These are phyloP conservation scores for Diploptera punctata DNA, from an alignment of 2,888 invertebrate species.

Conservation along the genomic window DNA sequence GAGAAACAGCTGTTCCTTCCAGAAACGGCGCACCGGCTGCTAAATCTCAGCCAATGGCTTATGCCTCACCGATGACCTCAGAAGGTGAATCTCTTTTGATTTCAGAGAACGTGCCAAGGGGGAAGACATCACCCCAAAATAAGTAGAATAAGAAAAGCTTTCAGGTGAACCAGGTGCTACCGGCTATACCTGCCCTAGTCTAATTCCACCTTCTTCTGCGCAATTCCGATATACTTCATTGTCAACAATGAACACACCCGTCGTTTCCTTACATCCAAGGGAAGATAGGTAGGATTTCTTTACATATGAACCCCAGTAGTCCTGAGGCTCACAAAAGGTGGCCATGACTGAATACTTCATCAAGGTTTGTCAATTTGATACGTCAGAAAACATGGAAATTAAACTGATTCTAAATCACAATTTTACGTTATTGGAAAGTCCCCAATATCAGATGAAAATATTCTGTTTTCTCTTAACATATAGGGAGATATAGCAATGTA, in stretches of 20 bases:
- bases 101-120: slow-evolving; percentile 2
- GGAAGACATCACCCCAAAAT: neutral
- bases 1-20: too few species aligned
- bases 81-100: neutral
- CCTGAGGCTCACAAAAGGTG: neutral
- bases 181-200: neutral
- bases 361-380: slow-evolving; percentile 13
- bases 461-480: too few species aligned
- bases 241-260: neutral
- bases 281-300: neutral
- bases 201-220: slow-evolving; percentile 19
- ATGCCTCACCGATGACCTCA: neutral
- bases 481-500: too few species aligned
- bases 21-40: too few species aligned
- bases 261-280: neutral
- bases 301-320: neutral
- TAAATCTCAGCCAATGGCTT: too few species aligned
- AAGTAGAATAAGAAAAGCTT: neutral
- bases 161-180: neutral
- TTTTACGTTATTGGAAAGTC: too few species aligned
- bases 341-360: neutral
- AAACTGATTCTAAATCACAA: too few species aligned
- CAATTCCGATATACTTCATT: slow-evolving; percentile 10
- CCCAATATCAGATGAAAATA: too few species aligned
- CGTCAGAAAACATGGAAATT: too few species aligned